Conservation (phyloP, 53 echinoderm and acorn worm genomes). For the Crossaster papposus region DNA sequence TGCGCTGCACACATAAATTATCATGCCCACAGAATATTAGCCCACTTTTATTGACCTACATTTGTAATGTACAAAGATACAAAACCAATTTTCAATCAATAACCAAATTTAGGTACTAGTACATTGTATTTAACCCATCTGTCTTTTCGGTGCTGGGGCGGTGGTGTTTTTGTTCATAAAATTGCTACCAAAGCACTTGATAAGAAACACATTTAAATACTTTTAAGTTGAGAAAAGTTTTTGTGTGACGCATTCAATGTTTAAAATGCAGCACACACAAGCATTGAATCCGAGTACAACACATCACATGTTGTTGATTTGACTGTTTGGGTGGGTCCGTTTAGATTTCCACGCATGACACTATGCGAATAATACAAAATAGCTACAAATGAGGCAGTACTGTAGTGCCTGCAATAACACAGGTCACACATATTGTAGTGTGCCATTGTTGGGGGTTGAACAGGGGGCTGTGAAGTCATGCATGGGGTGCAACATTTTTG, state of each 20-base stretch:
- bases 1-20: no score
- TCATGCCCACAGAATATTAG: no score
- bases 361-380: neutral
- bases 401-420: neutral
- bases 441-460: neutral
- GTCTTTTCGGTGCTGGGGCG: no score
- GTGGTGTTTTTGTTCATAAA: no score
- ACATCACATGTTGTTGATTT: neutral
- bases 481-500: conserved; percentile 5
- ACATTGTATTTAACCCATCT: no score
- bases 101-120: neutral
- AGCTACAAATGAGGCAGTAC: neutral
- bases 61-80: neutral
- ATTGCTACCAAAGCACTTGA: no score
- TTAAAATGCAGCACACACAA: neutral
- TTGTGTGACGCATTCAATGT: neutral
- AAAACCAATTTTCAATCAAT: neutral
- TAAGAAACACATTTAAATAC: no score
- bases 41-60: no score
- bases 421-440: neutral
- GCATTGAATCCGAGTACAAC: neutral
- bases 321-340: neutral
- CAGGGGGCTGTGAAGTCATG: neutral
- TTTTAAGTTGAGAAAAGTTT: neutral
- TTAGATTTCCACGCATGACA: neutral